Base-by-base conservation (phyloP, 2,888 invertebrate genomes). In the Temnothorax ravouxi region DNA sequence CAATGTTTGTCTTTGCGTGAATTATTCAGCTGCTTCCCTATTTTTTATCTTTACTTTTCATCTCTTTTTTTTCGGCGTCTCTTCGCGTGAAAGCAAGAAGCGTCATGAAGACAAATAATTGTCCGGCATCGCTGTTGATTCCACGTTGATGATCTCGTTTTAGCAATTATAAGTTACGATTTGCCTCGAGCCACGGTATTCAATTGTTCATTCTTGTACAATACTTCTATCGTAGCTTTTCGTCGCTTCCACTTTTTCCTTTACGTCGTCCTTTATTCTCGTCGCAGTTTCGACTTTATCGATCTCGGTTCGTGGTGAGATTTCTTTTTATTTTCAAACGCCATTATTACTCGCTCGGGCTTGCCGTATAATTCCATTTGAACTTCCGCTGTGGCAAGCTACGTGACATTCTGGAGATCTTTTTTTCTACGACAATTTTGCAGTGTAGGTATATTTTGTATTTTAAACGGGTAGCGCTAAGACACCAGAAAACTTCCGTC, bases 351-450 rank as follows among this genome's bases (percentile, higher is more conserved):
- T 80, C 50, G 79, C 59, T 71, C 79, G 25, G 18, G 72, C 59
- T 80, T 38, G 67, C 79, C 72, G 38, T 71, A 47, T 80, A 80
- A 80, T 80, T 80, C 47, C 72, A 80, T 80, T 80, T 80, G 79
- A 80, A 71, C 79, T 80, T 80, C 72, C 50, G 59, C 72, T 38
- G 59, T 52, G 38, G 79, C 47, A 44, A 71, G 72, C 72, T 80
- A 80, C 79, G 79, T 71, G 79, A 80, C 79, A 80, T 80, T 47
- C 72, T 72, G n/a, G n/a, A 59, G 72, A 71, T 69, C 25, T 44
- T 80, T 76, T 76, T 80, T 80, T 50, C 29, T 25, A 18, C 59
- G 72, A 71, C 72, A 80, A 71, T 80, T 71, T 80, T 59, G 59
- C 62, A 59, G 38, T 25, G 47, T 61, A 13, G 59, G 18, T 61